A percentile compares a stretch with the other conserved stretches of the same genome.
Evolutionary conservation across 2,113 vertebrate genomes (phyloP).

Genomic region (Speoplatyrhinus poulsoni): DNA sequence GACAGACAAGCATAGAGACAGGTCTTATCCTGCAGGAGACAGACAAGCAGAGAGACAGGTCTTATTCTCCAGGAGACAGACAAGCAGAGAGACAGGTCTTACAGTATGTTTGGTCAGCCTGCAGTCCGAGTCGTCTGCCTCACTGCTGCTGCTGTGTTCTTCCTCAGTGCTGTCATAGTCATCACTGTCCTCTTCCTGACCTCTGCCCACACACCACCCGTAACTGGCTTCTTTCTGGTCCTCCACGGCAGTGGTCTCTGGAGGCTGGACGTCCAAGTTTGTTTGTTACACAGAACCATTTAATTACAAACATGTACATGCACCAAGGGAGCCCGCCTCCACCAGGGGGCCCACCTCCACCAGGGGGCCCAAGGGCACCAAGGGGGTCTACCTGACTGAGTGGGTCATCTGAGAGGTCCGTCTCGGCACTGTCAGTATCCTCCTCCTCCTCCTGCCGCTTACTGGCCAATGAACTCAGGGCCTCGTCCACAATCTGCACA

Average conservation of each 20-base stretch:
- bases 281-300: too few species aligned
- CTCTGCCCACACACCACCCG: too few species aligned
- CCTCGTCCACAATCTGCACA: background rate
- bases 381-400: background rate
- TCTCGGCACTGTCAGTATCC: constrained; percentile 28
- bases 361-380: too few species aligned
- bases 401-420: constrained; percentile 26
- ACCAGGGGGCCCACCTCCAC: too few species aligned
- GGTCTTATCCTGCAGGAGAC: background rate
- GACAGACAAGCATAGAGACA: background rate
- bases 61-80: background rate
- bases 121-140: background rate
- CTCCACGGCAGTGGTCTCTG: too few species aligned
- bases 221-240: too few species aligned
- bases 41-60: background rate
- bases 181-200: too few species aligned
- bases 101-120: background rate
- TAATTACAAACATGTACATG: too few species aligned
- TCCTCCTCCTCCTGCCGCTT: constrained; percentile 39
- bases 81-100: background rate
- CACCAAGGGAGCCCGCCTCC: too few species aligned
- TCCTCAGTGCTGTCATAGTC: too few species aligned
- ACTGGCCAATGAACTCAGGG: background rate
- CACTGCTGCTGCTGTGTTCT: too few species aligned
- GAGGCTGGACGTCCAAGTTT: too few species aligned